Percentiles rank a stretch among this genome's conserved stretches.
phyloP scores from a whole-genome alignment of 1,140 invertebrate species.

The Atopsyche davidsoni region DNA sequence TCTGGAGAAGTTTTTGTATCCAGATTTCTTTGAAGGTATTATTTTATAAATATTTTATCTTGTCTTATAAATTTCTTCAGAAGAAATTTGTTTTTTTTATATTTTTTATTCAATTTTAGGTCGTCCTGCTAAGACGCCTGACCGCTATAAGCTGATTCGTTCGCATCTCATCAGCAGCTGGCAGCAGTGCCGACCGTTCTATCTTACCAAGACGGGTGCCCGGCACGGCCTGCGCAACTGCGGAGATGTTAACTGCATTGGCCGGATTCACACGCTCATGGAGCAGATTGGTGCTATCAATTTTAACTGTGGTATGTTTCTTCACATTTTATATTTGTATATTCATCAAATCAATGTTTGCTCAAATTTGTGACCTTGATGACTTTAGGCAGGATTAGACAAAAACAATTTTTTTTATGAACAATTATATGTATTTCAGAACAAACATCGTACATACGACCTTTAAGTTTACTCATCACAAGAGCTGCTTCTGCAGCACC shows the following conservation, averaged over 20 bases:
- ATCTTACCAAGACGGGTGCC: conserved; percentile 56
- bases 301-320: conserved; percentile 55
- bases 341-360: conserved; percentile 1
- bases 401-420: background rate
- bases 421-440: conserved; percentile 31
- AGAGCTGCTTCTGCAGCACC: conserved; percentile 13
- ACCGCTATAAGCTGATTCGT: conserved; percentile 56
- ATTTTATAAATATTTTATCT: background rate
- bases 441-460: conserved; percentile 38
- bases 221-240: conserved; percentile 55
- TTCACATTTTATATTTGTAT: background rate
- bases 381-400: too few relatives aligned
- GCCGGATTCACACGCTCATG: conserved; percentile 55
- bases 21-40: conserved; percentile 55
- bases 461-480: conserved; percentile 33
- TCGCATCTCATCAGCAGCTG: conserved; percentile 56
- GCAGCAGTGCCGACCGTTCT: conserved; percentile 50
- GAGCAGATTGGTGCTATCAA: conserved; percentile 62
- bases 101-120: conserved; percentile 9
- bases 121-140: conserved; percentile 50
- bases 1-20: conserved; percentile 52
- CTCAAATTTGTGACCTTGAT: too few relatives aligned
- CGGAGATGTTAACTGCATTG: conserved; percentile 60
- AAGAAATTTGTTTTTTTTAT: background rate
- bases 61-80: background rate